Evolutionary conservation across 92 coral and sea anemone species (phyloP).

Genomic region (Chrysogorgia sp.): DNA sequence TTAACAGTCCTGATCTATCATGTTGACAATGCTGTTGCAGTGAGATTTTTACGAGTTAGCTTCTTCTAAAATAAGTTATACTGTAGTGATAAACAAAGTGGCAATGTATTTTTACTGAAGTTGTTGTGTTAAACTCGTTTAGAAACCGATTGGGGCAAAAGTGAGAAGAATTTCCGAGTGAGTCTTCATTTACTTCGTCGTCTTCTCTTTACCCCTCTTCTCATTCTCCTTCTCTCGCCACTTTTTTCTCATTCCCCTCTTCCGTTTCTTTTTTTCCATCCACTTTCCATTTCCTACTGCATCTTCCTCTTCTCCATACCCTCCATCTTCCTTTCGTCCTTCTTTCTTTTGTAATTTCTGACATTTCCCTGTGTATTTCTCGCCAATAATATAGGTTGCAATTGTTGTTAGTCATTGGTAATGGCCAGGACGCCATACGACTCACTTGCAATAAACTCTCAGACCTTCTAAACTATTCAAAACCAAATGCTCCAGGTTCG

Average conservation of each 20-base stretch:
- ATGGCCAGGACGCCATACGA: slow-evolving; percentile 71
- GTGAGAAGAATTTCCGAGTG: slow-evolving; percentile 85
- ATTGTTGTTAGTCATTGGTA: slow-evolving; percentile 69
- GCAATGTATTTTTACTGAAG: not conserved
- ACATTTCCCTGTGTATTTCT: not conserved
- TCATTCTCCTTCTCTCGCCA: not conserved
- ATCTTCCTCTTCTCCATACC: not conserved
- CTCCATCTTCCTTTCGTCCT: not conserved
- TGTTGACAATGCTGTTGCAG: not conserved
- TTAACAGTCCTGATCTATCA: no score
- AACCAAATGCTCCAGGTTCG: slow-evolving; percentile 87
- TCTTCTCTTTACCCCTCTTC: not conserved
- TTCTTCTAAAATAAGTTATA: not conserved
- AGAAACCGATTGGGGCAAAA: slow-evolving; percentile 87
- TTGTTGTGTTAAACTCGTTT: slow-evolving; percentile 21
- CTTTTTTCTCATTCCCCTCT: not conserved
- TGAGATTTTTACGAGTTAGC: not conserved
- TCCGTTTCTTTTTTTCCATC: not conserved
- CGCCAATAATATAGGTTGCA: slow-evolving; percentile 60
- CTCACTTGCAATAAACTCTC: slow-evolving; percentile 72
- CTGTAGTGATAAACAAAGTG: not conserved
- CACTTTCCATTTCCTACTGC: not conserved
- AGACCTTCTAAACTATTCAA: slow-evolving; percentile 84
- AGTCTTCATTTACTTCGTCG: slow-evolving; percentile 36
- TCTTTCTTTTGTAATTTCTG: not conserved